Conservation (phyloP, 2,113 vertebrate genomes). For the Desmodus rotundus region DNA sequence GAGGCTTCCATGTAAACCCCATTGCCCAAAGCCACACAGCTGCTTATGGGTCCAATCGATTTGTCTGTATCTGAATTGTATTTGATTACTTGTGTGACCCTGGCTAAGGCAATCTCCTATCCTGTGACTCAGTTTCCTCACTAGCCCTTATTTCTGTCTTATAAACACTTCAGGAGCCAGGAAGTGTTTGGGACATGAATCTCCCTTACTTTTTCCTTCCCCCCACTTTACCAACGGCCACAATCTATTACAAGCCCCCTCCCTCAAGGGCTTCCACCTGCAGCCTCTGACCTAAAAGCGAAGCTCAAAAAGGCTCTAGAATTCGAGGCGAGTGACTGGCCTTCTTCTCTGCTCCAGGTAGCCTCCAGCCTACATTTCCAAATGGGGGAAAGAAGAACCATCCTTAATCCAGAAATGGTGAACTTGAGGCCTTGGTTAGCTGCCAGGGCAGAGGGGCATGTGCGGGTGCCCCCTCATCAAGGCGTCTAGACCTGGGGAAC, state of each 20-base stretch:
- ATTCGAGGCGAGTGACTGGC: background rate
- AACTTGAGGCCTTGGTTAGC: background rate
- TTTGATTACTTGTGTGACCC: background rate
- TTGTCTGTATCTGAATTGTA: background rate
- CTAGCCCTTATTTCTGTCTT: background rate
- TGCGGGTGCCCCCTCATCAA: fast-evolving
- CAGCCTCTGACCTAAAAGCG: background rate
- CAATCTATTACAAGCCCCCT: background rate
- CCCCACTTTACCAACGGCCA: background rate
- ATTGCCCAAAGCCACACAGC: background rate
- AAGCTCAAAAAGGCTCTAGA: background rate
- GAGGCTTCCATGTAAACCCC: background rate
- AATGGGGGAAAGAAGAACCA: background rate
- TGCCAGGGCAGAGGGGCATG: background rate
- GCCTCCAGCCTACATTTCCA: background rate
- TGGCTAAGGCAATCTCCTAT: background rate
- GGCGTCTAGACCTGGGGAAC: no score
- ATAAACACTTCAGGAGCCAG: background rate
- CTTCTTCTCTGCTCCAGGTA: background rate
- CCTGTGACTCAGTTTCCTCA: background rate
- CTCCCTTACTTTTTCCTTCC: no score
- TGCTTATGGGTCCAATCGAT: background rate
- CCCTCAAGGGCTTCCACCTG: no score
- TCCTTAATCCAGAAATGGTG: background rate
- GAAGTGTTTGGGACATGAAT: background rate